A percentile compares a stretch with the other conserved stretches of the same genome.
These are phyloP conservation scores for Araneus ventricosus DNA, from an alignment of 1,140 invertebrate genomes.

Conservation along the genomic window DNA sequence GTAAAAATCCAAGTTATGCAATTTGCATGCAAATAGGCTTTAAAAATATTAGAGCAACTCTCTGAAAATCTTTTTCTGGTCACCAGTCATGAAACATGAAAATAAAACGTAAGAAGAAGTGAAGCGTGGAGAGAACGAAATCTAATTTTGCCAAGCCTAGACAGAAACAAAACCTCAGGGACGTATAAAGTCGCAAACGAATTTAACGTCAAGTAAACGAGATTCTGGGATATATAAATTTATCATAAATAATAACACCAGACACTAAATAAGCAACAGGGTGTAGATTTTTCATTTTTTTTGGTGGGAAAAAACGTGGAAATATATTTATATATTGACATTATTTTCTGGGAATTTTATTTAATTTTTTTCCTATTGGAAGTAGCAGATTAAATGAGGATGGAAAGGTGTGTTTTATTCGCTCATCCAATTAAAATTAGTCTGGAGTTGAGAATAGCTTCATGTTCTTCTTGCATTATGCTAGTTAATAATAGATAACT, in stretches of 20 bases:
- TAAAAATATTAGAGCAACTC: not conserved
- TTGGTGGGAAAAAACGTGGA: not conserved
- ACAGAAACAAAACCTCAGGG: constrained; percentile 35
- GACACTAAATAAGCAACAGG: constrained; percentile 36
- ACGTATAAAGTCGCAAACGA: constrained; percentile 57
- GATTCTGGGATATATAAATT: constrained; percentile 41
- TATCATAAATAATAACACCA: constrained; percentile 29
- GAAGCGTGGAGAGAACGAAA: not conserved
- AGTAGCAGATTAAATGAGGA: too few species aligned
- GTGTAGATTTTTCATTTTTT: not conserved
- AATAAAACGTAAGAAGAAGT: constrained; percentile 18
- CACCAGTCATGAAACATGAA: not conserved
- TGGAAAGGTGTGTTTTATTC: too few species aligned
- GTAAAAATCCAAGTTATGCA: not conserved
- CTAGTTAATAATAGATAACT: too few species aligned
- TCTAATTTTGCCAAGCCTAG: constrained; percentile 5
- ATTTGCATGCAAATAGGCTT: constrained; percentile 50
- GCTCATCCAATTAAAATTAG: too few species aligned
- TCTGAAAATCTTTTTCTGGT: not conserved
- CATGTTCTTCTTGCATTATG: too few species aligned
- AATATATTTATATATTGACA: too few species aligned
- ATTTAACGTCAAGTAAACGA: constrained; percentile 42
- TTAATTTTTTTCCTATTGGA: too few species aligned
- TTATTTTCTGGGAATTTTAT: too few species aligned
- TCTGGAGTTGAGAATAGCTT: too few species aligned